A percentile compares a stretch with the other conserved stretches of the same genome.
Evolutionary conservation across 1,140 invertebrate species (phyloP).

Genomic region (Coboldia fuscipes): DNA sequence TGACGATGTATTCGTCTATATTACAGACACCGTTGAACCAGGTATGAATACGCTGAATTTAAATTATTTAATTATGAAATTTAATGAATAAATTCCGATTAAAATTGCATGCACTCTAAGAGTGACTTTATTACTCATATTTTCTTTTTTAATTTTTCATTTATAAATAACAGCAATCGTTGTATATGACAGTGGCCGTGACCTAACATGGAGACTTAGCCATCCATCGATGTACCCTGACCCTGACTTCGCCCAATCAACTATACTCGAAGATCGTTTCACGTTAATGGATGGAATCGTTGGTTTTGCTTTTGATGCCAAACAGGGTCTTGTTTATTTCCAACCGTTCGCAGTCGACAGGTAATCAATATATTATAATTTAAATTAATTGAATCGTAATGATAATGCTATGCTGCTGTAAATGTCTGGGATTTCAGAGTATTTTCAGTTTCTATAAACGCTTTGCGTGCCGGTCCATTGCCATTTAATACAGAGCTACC

Average conservation of each 20-base stretch:
- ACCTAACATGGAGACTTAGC: conserved; percentile 49
- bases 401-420: no score
- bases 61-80: neutral
- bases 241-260: conserved; percentile 47
- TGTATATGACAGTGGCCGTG: conserved; percentile 44
- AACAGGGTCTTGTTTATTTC: conserved; percentile 42
- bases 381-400: no score
- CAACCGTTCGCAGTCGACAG: conserved; percentile 64
- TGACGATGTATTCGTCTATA: conserved; percentile 54
- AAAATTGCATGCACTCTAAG: no score
- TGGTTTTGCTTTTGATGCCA: conserved; percentile 49
- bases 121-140: no score
- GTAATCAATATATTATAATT: conserved; percentile 11
- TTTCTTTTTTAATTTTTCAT: no score
- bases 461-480: conserved; percentile 41
- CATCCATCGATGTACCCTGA: conserved; percentile 64
- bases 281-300: conserved; percentile 61
- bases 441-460: conserved; percentile 49
- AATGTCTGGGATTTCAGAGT: no score
- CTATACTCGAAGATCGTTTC: conserved; percentile 36
- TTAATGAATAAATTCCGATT: no score
- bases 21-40: conserved; percentile 53
- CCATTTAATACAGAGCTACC: conserved; percentile 43
- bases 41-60: conserved; percentile 24
- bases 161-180: conserved; percentile 42